Percentiles rank a stretch among this genome's conserved stretches.
Conservation (phyloP, 2,113 vertebrate genomes). For the Ciconia maguari region DNA sequence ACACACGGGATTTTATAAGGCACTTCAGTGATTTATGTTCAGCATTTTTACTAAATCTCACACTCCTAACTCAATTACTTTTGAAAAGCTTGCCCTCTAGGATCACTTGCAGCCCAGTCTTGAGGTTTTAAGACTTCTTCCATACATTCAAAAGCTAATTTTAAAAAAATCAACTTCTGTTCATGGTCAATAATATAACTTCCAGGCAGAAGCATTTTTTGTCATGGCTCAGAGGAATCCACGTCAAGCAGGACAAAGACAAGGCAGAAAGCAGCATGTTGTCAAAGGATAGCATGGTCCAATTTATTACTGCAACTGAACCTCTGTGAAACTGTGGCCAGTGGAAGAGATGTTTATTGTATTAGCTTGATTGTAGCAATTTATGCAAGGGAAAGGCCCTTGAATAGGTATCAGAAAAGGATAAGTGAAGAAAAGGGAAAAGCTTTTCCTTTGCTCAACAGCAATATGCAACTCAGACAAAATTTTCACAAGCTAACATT, state of each 20-base stretch:
- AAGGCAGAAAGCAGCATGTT: not conserved
- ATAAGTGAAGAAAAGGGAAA: not conserved
- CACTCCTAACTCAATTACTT: not conserved
- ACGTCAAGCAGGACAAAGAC: not conserved
- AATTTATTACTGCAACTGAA: not conserved
- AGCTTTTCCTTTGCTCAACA: not conserved
- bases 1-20: not conserved
- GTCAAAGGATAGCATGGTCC: not conserved
- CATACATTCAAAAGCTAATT: not conserved
- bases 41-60: not conserved
- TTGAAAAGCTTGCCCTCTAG: not conserved
- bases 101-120: not conserved
- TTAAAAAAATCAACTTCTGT: not conserved
- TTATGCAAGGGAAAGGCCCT: not conserved
- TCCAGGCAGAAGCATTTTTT: not conserved
- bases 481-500: not conserved
- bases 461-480: not conserved
- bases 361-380: not conserved
- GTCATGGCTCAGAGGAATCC: not conserved
- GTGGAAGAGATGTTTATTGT: not conserved
- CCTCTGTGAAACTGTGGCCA: not conserved
- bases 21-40: not conserved
- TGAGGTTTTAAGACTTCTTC: not conserved
- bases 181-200: not conserved
- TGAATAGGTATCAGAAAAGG: not conserved